A percentile compares a stretch with the other conserved stretches of the same genome.
Evolutionary conservation across 1,140 invertebrate genomes (phyloP).

Genomic region (Drosophila obscura): DNA sequence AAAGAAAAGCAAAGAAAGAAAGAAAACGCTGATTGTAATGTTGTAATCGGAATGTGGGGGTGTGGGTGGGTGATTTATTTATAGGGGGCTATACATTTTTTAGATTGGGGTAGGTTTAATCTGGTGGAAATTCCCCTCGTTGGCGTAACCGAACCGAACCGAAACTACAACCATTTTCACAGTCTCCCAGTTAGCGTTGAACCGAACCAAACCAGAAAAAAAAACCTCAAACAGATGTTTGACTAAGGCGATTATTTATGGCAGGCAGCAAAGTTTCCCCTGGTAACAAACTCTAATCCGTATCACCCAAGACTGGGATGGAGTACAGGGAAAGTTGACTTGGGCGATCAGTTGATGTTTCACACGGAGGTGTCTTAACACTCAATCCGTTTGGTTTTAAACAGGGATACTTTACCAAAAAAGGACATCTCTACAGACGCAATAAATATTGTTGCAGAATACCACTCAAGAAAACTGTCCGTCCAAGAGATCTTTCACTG

Average conservation of each 20-base stretch:
- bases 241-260: conserved; percentile 42
- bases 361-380: too few relatives aligned
- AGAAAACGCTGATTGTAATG: conserved; percentile 10
- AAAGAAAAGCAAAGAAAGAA: conserved; percentile 18
- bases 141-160: conserved; percentile 37
- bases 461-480: not conserved
- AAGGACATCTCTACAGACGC: too few relatives aligned
- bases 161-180: conserved; percentile 2
- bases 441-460: not conserved
- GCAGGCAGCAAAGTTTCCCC: conserved; percentile 21
- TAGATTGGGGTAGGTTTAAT: conserved; percentile 22
- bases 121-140: conserved; percentile 23
- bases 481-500: not conserved
- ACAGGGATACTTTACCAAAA: too few relatives aligned
- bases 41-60: conserved; percentile 24
- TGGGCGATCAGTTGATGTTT: too few relatives aligned
- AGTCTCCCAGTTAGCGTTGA: conserved; percentile 31
- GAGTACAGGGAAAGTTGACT: too few relatives aligned
- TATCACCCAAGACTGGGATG: not conserved
- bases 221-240: conserved; percentile 33
- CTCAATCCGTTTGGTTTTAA: too few relatives aligned
- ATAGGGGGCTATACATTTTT: not conserved
- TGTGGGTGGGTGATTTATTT: conserved; percentile 17
- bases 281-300: conserved; percentile 25
- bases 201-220: conserved; percentile 1